Evolutionary conservation across 2,888 invertebrate genomes (phyloP).

Genomic region (Palloptera scutellata): DNA sequence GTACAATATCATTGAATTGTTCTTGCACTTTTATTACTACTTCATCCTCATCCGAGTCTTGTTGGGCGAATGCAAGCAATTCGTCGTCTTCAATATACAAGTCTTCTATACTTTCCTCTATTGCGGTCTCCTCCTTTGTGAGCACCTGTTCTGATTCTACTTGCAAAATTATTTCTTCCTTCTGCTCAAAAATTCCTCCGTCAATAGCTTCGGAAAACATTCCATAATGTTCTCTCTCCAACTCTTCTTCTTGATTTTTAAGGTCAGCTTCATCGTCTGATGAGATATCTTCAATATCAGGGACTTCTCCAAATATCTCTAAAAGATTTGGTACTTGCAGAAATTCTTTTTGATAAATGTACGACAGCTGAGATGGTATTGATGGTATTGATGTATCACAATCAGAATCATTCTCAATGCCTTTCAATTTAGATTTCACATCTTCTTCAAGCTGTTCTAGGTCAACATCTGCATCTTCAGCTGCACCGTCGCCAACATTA

Average conservation of each 20-base stretch:
- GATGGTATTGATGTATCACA: too few species aligned
- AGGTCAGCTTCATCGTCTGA: conserved; percentile 8
- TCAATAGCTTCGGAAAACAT: too few species aligned
- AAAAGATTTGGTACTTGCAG: conserved; percentile 18
- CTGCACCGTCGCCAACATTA: neutral
- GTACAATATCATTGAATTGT: neutral
- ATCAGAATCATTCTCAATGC: too few species aligned
- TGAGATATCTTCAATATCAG: conserved; percentile 30
- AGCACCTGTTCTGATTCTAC: neutral
- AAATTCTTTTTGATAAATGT: neutral
- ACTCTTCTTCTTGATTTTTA: neutral
- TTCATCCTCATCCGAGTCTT: conserved; percentile 3
- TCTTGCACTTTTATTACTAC: conserved; percentile 1
- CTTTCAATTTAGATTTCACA: neutral
- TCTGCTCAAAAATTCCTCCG: conserved; percentile 2
- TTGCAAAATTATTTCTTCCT: neutral
- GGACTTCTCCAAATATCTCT: conserved; percentile 15
- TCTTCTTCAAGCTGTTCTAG: neutral
- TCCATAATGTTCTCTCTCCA: neutral
- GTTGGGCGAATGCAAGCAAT: conserved; percentile 21
- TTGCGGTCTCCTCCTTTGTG: neutral
- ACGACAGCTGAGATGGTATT: neutral
- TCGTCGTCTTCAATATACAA: conserved; percentile 26
- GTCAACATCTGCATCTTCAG: neutral
- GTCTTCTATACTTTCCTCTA: neutral